Percentiles rank a stretch among this genome's conserved stretches.
Conservation (phyloP, 2,888 invertebrate species). For the Sinodicranocentrus sp. region DNA sequence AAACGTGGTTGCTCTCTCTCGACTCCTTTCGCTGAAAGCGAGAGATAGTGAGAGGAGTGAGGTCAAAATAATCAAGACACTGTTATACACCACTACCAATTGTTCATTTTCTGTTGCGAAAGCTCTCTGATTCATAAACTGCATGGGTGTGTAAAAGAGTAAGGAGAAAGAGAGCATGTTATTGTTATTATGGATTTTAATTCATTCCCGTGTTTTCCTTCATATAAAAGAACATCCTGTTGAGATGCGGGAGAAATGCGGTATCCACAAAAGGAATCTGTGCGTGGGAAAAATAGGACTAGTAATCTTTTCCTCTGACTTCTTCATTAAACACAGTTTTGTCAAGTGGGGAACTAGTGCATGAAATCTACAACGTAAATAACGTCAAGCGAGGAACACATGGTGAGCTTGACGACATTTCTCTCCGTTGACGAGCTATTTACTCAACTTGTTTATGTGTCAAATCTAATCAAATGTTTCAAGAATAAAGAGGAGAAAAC, state of each 20-base stretch:
- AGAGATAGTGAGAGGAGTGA: neutral
- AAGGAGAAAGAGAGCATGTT: neutral
- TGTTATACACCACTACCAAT: neutral
- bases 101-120: neutral
- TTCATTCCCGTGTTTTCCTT: neutral
- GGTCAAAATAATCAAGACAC: conserved; percentile 52
- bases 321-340: neutral
- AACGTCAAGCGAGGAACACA: neutral
- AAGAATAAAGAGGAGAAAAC: neutral
- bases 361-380: neutral
- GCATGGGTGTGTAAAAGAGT: neutral
- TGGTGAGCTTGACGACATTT: neutral
- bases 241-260: conserved; percentile 21
- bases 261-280: neutral
- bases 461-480: conserved; percentile 16
- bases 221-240: conserved; percentile 49
- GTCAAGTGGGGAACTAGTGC: neutral
- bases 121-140: neutral
- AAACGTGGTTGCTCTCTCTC: neutral
- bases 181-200: neutral
- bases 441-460: conserved; percentile 7
- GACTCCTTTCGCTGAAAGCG: too few relatives aligned
- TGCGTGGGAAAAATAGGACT: neutral
- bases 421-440: too few relatives aligned
- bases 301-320: neutral